phyloP scores from a whole-genome alignment of 2,797 vertebrate genomes.

The Coregonus ussuriensis region DNA sequence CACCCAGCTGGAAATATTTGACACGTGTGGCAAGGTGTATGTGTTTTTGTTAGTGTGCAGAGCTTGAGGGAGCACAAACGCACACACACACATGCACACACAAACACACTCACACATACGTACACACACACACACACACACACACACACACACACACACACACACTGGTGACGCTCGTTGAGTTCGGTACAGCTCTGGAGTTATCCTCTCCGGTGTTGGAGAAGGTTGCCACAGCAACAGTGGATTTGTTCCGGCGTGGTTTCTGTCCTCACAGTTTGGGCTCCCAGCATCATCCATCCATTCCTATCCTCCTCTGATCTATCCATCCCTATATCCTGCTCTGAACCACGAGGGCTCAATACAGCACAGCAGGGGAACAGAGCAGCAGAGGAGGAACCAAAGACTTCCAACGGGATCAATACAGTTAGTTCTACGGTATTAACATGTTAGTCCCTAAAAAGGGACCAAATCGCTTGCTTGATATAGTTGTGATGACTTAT shows the following conservation, averaged over 20 bases:
- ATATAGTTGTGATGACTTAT: too few relatives aligned
- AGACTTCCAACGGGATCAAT: not conserved
- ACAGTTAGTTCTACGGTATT: not conserved
- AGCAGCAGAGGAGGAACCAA: not conserved
- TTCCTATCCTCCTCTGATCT: not conserved
- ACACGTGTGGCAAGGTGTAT: not conserved
- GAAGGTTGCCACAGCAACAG: constrained; percentile 57
- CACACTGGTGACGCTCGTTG: constrained; percentile 27
- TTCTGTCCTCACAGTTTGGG: constrained; percentile 47
- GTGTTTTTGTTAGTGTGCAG: not conserved
- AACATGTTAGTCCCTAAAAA: not conserved
- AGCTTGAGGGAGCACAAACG: not conserved
- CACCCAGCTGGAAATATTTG: not conserved
- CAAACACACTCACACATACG: not conserved
- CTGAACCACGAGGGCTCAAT: not conserved
- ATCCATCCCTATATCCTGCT: not conserved
- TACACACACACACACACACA: not conserved
- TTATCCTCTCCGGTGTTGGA: constrained; percentile 33
- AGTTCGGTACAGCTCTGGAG: constrained; percentile 28
- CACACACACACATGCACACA: not conserved
- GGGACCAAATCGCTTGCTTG: too few relatives aligned
- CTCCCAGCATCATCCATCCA: constrained; percentile 19
- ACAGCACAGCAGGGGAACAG: not conserved
- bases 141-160: not conserved
- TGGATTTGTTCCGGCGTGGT: constrained; percentile 43